These are phyloP conservation scores for Arothron firmamentum DNA, from an alignment of 2,113 vertebrate genomes.

Conservation along the genomic window DNA sequence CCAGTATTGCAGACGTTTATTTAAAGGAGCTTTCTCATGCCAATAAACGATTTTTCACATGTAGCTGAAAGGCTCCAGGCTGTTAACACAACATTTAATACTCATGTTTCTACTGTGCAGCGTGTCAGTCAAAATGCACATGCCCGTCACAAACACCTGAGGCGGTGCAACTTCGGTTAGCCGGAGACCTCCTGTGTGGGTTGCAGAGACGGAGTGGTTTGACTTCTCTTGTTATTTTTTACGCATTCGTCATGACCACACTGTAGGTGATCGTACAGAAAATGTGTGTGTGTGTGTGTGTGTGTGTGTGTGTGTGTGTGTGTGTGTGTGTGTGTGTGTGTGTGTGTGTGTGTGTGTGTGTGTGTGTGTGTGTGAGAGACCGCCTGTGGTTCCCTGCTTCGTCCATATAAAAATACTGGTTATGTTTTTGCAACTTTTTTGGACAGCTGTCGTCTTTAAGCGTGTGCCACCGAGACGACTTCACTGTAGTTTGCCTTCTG, in stretches of 20 bases:
- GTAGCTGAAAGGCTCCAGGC: conserved; percentile 37
- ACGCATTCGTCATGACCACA: conserved; percentile 36
- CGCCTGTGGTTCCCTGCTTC: conserved; percentile 41
- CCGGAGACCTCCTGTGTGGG: not conserved
- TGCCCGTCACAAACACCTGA: conserved; percentile 12
- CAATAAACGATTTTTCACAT: conserved; percentile 50
- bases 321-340: conserved; percentile 22
- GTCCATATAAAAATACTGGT: conserved; percentile 56
- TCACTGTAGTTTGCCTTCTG: conserved; percentile 14
- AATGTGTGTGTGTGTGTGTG: conserved; percentile 28
- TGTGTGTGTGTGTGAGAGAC: too few species aligned
- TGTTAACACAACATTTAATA: conserved; percentile 52
- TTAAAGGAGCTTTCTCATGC: conserved; percentile 21
- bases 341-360: too few species aligned
- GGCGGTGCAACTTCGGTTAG: conserved; percentile 2
- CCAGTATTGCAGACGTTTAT: too few species aligned
- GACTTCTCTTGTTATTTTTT: conserved; percentile 26
- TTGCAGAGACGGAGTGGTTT: not conserved
- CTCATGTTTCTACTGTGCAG: conserved; percentile 8
- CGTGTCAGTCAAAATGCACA: conserved; percentile 22
- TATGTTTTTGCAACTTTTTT: conserved; percentile 53
- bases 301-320: conserved; percentile 21
- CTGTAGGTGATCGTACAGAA: conserved; percentile 36
- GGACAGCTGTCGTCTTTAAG: conserved; percentile 34
- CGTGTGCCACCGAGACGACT: conserved; percentile 27